Percentiles rank a stretch among this genome's conserved stretches.
These are phyloP conservation scores for Anolis sagrei DNA, from an alignment of 2,113 vertebrate genomes.

Conservation along the genomic window DNA sequence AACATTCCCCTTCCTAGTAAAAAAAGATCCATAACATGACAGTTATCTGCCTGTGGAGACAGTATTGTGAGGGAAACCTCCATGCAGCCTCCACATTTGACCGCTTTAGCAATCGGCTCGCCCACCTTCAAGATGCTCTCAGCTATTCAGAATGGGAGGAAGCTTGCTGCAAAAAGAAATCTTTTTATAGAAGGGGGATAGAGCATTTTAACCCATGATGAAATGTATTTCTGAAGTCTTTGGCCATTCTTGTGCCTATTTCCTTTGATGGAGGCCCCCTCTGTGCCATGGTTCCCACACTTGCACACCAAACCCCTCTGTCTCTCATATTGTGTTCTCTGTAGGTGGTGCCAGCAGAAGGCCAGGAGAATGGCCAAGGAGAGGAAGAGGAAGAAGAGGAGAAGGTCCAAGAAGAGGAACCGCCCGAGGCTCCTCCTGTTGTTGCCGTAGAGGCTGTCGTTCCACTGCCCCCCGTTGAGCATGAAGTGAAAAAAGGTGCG, in stretches of 20 bases:
- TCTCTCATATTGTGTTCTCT: background rate
- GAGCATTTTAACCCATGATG: too few relatives aligned
- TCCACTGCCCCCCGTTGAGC: conserved; percentile 71
- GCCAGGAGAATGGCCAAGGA: conserved; percentile 87
- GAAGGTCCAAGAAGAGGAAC: conserved; percentile 74
- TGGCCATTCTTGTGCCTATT: too few relatives aligned
- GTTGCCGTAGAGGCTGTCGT: conserved; percentile 74
- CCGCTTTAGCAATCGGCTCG: too few relatives aligned
- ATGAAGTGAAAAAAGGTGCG: conserved; percentile 84
- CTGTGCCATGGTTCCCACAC: background rate
- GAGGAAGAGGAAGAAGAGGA: conserved; percentile 77
- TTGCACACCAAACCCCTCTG: background rate
- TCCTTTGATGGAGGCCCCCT: background rate
- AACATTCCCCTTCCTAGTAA: too few relatives aligned
- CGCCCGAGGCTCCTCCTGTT: conserved; percentile 67
- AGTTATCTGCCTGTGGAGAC: background rate
- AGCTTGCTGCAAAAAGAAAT: background rate
- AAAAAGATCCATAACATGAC: background rate
- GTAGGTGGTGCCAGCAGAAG: conserved; percentile 85
- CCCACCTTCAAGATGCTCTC: too few relatives aligned
- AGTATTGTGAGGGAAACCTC: background rate
- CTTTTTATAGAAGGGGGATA: background rate
- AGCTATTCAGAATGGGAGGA: background rate
- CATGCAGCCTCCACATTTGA: too few relatives aligned
- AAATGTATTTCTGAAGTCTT: too few relatives aligned